These are phyloP conservation scores for Megaceryle alcyon DNA, from an alignment of 2,797 vertebrate genomes.

Conservation along the genomic window DNA sequence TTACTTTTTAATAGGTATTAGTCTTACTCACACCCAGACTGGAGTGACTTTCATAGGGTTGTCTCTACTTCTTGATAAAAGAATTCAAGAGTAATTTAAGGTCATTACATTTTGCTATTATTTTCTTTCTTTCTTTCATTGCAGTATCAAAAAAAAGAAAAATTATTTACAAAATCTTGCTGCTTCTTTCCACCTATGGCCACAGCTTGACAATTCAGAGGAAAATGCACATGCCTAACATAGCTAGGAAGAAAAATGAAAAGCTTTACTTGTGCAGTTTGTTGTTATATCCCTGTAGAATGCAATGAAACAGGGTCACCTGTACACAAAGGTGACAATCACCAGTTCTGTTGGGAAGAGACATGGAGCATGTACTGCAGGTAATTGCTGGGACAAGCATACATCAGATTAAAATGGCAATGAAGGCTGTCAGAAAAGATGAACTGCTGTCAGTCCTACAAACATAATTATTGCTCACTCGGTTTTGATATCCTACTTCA, in stretches of 20 bases:
- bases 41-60: neutral
- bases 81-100: neutral
- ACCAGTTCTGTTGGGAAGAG: neutral
- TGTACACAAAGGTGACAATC: neutral
- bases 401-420: neutral
- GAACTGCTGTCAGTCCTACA: neutral
- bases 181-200: neutral
- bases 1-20: neutral
- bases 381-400: neutral
- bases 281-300: neutral
- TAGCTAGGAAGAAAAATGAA: neutral
- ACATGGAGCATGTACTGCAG: neutral
- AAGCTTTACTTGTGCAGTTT: neutral
- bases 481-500: neutral
- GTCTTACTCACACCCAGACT: neutral
- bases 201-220: neutral
- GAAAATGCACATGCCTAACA: neutral
- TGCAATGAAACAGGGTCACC: neutral
- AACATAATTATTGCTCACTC: neutral
- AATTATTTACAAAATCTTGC: neutral
- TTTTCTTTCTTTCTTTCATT: neutral
- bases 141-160: neutral
- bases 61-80: slow-evolving; percentile 2
- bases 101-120: neutral
- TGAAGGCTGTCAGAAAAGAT: neutral